Evolutionary conservation across 2,797 vertebrate genomes (phyloP).

Genomic region (Cossypha heuglini): DNA sequence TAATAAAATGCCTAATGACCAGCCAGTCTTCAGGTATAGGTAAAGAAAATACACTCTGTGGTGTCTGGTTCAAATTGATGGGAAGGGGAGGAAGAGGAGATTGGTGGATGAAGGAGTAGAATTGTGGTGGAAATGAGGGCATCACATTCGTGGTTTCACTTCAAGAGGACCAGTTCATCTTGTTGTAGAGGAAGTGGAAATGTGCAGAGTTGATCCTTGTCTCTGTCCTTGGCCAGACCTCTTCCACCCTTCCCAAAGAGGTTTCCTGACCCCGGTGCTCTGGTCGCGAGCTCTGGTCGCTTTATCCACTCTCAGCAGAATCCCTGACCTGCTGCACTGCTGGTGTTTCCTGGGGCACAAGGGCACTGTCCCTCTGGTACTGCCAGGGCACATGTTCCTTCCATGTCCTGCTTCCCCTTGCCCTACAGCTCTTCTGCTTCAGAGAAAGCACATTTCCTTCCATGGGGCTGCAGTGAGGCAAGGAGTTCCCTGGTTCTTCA

Average conservation of each 20-base stretch:
- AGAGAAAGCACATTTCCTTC: neutral
- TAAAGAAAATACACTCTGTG: neutral
- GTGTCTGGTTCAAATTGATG: neutral
- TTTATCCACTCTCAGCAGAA: neutral
- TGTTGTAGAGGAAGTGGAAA: neutral
- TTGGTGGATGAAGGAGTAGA: neutral
- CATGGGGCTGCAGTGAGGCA: neutral
- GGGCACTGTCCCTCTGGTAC: neutral
- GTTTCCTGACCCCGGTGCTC: neutral
- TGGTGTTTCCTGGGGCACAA: neutral
- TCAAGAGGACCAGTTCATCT: neutral
- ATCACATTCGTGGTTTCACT: neutral
- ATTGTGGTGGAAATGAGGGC: neutral
- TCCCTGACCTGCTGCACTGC: neutral
- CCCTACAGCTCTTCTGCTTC: slow-evolving; percentile 10
- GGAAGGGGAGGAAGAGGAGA: neutral
- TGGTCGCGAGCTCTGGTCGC: neutral
- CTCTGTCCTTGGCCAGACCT: slow-evolving; percentile 1
- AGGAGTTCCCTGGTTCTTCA: neutral
- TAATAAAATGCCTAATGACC: neutral
- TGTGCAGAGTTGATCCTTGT: neutral
- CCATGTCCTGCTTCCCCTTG: neutral
- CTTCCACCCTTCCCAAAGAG: neutral
- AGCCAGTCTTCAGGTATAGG: neutral
- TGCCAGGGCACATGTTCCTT: neutral